Evolutionary conservation across 1,140 invertebrate genomes (phyloP).

Genomic region (Glomeris maerens): DNA sequence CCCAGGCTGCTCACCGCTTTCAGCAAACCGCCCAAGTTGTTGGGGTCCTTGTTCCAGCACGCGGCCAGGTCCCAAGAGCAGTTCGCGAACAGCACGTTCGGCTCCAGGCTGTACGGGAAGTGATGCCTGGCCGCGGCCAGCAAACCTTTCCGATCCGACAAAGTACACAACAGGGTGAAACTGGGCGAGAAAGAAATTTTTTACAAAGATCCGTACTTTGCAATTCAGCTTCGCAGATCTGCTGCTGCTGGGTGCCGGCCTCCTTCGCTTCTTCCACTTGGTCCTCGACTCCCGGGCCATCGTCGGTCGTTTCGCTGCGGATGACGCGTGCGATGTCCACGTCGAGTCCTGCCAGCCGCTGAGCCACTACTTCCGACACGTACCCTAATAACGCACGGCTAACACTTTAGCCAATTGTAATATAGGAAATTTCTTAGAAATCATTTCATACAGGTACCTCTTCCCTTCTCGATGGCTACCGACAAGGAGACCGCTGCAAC

Average conservation of each 20-base stretch:
- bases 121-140: constrained; percentile 11
- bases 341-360: background rate
- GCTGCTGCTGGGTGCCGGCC: too few relatives aligned
- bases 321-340: background rate
- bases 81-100: constrained; percentile 35
- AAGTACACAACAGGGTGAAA: constrained; percentile 6
- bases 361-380: background rate
- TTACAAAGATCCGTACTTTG: background rate
- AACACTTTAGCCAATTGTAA: too few relatives aligned
- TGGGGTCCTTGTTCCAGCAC: constrained; percentile 35
- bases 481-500: background rate
- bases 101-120: constrained; percentile 35
- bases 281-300: too few relatives aligned
- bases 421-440: too few relatives aligned
- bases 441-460: background rate
- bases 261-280: background rate
- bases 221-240: background rate
- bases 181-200: background rate
- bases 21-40: constrained; percentile 20
- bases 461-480: background rate
- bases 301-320: too few relatives aligned
- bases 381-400: background rate
- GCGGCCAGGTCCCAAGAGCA: constrained; percentile 36
- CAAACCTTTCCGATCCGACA: constrained; percentile 3
- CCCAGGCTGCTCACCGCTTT: constrained; percentile 17